Conservation (phyloP, 2,888 invertebrate species). For the Dicycla oo region DNA sequence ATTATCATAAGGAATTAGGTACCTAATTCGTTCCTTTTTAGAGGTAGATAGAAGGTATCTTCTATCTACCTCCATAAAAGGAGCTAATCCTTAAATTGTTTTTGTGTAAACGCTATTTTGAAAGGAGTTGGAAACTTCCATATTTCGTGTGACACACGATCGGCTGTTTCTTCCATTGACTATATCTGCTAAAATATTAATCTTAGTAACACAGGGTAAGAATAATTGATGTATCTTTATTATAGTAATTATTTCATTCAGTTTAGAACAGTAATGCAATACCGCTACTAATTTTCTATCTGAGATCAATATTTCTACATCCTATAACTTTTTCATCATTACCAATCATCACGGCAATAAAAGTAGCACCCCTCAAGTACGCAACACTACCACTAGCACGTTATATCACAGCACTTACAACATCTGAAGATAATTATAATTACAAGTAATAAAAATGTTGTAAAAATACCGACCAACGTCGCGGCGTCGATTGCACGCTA, state of each 20-base stretch:
- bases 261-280: not conserved
- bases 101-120: too few relatives aligned
- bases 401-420: slow-evolving; percentile 46
- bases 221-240: not conserved
- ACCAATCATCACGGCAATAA: slow-evolving; percentile 4
- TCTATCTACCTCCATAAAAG: too few relatives aligned
- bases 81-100: too few relatives aligned
- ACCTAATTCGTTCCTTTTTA: too few relatives aligned
- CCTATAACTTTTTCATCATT: slow-evolving; percentile 1
- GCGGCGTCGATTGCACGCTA: slow-evolving; percentile 32
- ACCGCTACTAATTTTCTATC: not conserved
- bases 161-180: too few relatives aligned
- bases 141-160: too few relatives aligned
- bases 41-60: too few relatives aligned
- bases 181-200: too few relatives aligned
- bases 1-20: too few relatives aligned
- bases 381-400: slow-evolving; percentile 14
- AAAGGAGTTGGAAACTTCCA: too few relatives aligned
- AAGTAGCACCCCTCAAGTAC: slow-evolving; percentile 13
- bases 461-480: slow-evolving; percentile 39
- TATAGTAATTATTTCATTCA: not conserved
- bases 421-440: slow-evolving; percentile 54
- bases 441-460: slow-evolving; percentile 51
- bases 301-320: not conserved
- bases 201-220: too few relatives aligned